Evolutionary conservation across 2,113 vertebrate species (phyloP), one percentile per base, ranked within the genome.

Genomic region (Neogobius melanostomus): DNA sequence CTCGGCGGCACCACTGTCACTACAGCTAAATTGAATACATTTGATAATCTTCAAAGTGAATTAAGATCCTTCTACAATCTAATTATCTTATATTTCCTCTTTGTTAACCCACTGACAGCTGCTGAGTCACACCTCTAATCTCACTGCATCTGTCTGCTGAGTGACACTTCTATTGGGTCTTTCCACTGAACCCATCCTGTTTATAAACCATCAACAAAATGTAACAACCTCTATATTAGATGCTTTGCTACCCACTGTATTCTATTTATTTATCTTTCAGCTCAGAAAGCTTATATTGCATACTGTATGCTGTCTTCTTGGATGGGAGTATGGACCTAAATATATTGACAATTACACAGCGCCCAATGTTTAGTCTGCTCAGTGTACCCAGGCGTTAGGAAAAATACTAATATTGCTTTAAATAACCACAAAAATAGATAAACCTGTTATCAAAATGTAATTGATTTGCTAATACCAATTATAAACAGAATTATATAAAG

Each of bases 61-160:
- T 49, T 51, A 28, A 5, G 54, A 52, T 65, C 48, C 9, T 12
- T 47, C 48, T 47, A 12, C 47, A 64, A 48, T 48, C 44, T 3
- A 28, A 53, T 4, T 57, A 42, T 56, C 50, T 9, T 49, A 15
- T 66, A 68, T 56, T 83, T 81, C 48, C 77, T 77, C 68, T 79
- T 57, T 12, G n/a, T 54, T 72, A 60, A 77, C 44, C 10, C 6
- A 49, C 64, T 45, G 50, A 76, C 84, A 86, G 76, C 82, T 83
- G 82, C 51, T 8, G 36, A 59, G 60, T 74, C 28, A 62, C 50
- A 42, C 16, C 15, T 16, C 46, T 71, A 45, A 71, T 71, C 50
- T 50, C 42, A 64, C 6, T 17, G 72, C 80, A 83, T 59, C 74
- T 85, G 78, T 80, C 74, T 77, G 17, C 52, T 72, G 64, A 60